Percentiles rank a stretch among this genome's conserved stretches.
Conservation (phyloP, 64 coral and sea anemone species). For the Montipora sp. region DNA sequence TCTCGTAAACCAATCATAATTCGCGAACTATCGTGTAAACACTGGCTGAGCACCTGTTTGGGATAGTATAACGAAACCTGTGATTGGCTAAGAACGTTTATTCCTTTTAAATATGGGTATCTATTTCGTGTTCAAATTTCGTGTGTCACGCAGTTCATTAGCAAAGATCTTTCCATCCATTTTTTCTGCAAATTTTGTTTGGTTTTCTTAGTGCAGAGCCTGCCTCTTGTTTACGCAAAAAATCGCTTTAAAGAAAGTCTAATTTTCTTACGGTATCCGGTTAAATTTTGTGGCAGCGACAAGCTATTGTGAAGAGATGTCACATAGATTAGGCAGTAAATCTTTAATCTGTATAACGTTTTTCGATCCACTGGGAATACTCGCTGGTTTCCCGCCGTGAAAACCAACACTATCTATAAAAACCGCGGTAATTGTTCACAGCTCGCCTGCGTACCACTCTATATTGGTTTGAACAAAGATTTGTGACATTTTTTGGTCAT, state of each 20-base stretch:
- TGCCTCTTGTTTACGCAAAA: neutral
- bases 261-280: neutral
- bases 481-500: neutral
- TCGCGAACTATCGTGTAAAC: constrained; percentile 21
- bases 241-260: neutral
- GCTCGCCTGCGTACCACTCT: neutral
- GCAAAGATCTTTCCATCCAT: neutral
- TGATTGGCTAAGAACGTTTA: constrained; percentile 50
- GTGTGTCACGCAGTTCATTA: constrained; percentile 25
- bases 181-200: too few relatives aligned
- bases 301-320: neutral
- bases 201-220: too few relatives aligned
- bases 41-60: constrained; percentile 78
- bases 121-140: constrained; percentile 14
- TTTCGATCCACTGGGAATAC: neutral
- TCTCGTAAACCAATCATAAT: constrained; percentile 62
- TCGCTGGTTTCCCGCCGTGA: neutral
- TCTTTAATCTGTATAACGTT: constrained; percentile 11
- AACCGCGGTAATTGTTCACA: neutral
- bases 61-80: constrained; percentile 16
- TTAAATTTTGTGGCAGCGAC: neutral
- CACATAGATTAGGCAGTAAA: constrained; percentile 11
- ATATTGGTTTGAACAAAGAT: neutral
- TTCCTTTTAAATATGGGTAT: constrained; percentile 29
- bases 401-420: neutral